Evolutionary conservation across 2,113 vertebrate species (phyloP), one percentile per base, ranked within the genome.

Genomic region (Boleophthalmus pectinirostris): DNA sequence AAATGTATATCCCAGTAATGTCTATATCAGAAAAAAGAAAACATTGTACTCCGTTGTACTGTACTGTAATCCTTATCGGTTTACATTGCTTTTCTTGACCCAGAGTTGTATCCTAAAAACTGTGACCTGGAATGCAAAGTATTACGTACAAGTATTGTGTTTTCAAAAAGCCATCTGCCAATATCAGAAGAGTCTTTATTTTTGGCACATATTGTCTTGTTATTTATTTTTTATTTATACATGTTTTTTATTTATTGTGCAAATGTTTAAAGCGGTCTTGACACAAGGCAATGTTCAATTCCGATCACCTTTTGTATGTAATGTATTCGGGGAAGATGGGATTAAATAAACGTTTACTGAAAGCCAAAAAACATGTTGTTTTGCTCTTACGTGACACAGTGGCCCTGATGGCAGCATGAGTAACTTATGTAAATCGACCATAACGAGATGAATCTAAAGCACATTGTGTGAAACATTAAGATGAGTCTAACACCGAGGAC

Each of bases 141-240:
- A 90, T 91, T 91, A 71, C 53, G 66, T 87, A 89, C 82, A 79
- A 76, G 80, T 90, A 85, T 92, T 82, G 82, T 82, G 82, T 93
- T 88, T 82, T 82, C 83, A 87, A 82, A 90, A 88, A 84, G 91
- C 88, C 87, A 91, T 92, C 89, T 87, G 83, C 88, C 80, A 88
- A 88, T 88, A 43, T 90, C 75, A 89, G 85, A 87, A 82, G 81
- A 86, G 76, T 86, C 80, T 89, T 88, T 84, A 86, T 91, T 90
- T 91, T 86, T 90, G 92, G 91, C 91, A 92, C 92, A 88, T 88
- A 86, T 83, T 88, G 90, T 92, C 85, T 16, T 88, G 87, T 91
- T 92, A 93, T 93, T 92, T 93, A 92, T 93, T 88, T 89, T 91
- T 93, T 91, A 92, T 93, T 93, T 94, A 92, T 93, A 88, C 79